Percentiles rank a stretch among this genome's conserved stretches.
Conservation (phyloP, 2,113 vertebrate species). For the Toxotes jaculatrix region DNA sequence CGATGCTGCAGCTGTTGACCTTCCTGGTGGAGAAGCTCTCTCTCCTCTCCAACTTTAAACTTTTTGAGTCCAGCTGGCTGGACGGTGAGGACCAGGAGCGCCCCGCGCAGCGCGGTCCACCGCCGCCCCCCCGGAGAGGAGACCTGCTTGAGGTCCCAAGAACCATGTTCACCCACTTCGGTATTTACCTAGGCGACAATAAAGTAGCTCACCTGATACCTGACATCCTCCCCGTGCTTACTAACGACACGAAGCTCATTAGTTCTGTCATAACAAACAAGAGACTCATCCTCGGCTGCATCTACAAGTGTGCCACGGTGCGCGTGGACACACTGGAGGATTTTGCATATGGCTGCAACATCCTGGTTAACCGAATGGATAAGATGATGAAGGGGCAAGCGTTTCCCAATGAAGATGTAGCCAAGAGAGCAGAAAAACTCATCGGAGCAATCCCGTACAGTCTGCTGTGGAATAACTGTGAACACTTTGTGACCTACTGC, state of each 20-base stretch:
- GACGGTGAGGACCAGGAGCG: constrained; percentile 14
- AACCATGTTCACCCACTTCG: constrained; percentile 92
- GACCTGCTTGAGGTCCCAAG: constrained; percentile 94
- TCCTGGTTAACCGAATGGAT: constrained; percentile 90
- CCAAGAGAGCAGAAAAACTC: constrained; percentile 87
- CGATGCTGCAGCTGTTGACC: constrained; percentile 86
- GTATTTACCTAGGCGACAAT: constrained; percentile 94
- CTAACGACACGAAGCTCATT: constrained; percentile 80
- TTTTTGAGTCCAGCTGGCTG: constrained; percentile 73
- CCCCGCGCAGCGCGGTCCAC: constrained; percentile 53
- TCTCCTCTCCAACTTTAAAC: constrained; percentile 83
- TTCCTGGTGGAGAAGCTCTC: constrained; percentile 89
- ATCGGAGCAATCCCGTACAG: constrained; percentile 89
- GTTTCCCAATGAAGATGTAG: constrained; percentile 86
- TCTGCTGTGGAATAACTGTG: constrained; percentile 96
- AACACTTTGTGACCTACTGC: constrained; percentile 95
- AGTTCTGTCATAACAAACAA: constrained; percentile 90
- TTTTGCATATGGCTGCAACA: constrained; percentile 90
- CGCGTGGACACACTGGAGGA: constrained; percentile 94
- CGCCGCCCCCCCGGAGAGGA: constrained; percentile 83
- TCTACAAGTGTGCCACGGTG: constrained; percentile 87
- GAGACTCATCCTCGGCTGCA: constrained; percentile 91
- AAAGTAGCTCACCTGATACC: constrained; percentile 95
- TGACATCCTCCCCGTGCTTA: constrained; percentile 91
- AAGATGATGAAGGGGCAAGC: constrained; percentile 73